A percentile compares a stretch with the other conserved stretches of the same genome.
Conservation (phyloP, 2,113 vertebrate genomes). For the Scomber japonicus region DNA sequence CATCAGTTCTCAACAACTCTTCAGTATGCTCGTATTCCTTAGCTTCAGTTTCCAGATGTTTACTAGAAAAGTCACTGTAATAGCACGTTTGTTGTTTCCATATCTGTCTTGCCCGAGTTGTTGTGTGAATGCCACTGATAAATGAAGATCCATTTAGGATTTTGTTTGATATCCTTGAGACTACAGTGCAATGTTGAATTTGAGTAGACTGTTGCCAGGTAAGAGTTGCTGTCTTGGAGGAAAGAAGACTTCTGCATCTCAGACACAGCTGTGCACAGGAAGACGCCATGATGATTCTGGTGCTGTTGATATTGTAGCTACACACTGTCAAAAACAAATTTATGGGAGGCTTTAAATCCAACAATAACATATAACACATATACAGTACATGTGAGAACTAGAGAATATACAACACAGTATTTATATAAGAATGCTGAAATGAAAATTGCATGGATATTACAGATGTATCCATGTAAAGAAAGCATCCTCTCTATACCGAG, state of each 20-base stretch:
- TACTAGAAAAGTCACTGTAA: conserved; percentile 48
- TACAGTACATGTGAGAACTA: no score
- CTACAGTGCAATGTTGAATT: conserved; percentile 15
- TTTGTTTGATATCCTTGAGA: neutral
- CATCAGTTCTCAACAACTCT: conserved; percentile 23
- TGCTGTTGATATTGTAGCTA: no score
- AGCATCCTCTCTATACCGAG: no score
- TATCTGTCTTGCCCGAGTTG: conserved; percentile 7
- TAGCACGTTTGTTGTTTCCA: conserved; percentile 46
- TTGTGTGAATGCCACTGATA: conserved; percentile 1
- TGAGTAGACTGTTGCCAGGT: conserved; percentile 26
- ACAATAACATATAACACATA: no score
- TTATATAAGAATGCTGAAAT: no score
- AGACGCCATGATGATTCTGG: conserved; percentile 65
- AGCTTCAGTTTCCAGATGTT: conserved; percentile 37
- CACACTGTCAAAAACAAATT: no score
- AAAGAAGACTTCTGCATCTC: conserved; percentile 61
- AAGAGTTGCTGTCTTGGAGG: conserved; percentile 33
- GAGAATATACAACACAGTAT: no score
- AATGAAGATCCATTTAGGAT: conserved; percentile 4
- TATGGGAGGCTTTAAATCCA: no score
- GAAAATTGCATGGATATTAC: no score
- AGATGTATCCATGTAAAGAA: no score
- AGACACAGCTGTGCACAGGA: conserved; percentile 65
- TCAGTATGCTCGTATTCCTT: conserved; percentile 12